Evolutionary conservation across 2,888 invertebrate genomes (phyloP).

Genomic region (Limenitis camilla): DNA sequence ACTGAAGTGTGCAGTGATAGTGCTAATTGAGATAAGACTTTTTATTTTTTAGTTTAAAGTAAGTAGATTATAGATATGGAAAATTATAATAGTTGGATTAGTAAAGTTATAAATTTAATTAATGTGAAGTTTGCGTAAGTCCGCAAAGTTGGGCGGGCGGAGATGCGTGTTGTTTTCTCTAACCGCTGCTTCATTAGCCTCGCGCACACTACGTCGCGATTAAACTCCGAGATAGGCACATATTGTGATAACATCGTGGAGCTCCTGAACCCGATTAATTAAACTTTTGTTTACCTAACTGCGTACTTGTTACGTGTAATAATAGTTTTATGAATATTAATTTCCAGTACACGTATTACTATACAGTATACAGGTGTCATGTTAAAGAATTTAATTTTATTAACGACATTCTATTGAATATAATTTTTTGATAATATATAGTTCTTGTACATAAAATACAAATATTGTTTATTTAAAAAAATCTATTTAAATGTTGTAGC

Average conservation of each 20-base stretch:
- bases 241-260: constrained; percentile 51
- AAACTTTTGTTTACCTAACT: constrained; percentile 39
- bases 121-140: constrained; percentile 54
- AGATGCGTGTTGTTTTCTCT: constrained; percentile 58
- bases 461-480: too few species aligned
- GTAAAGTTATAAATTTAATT: constrained; percentile 42
- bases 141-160: constrained; percentile 45
- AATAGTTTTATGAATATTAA: background rate
- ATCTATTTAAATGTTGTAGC: too few species aligned
- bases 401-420: too few species aligned
- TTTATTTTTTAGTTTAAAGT: constrained; percentile 21
- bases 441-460: too few species aligned
- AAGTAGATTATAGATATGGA: constrained; percentile 13
- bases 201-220: constrained; percentile 61
- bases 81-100: constrained; percentile 7
- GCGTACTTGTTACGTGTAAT: constrained; percentile 7
- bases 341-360: background rate
- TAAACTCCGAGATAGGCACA: constrained; percentile 59
- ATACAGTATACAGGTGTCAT: too few species aligned
- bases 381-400: too few species aligned
- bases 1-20: constrained; percentile 43
- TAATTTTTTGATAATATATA: too few species aligned
- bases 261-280: constrained; percentile 48
- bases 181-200: constrained; percentile 71
- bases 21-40: constrained; percentile 22